Evolutionary conservation across 2,113 vertebrate species (phyloP).

Genomic region (Danio rerio): DNA sequence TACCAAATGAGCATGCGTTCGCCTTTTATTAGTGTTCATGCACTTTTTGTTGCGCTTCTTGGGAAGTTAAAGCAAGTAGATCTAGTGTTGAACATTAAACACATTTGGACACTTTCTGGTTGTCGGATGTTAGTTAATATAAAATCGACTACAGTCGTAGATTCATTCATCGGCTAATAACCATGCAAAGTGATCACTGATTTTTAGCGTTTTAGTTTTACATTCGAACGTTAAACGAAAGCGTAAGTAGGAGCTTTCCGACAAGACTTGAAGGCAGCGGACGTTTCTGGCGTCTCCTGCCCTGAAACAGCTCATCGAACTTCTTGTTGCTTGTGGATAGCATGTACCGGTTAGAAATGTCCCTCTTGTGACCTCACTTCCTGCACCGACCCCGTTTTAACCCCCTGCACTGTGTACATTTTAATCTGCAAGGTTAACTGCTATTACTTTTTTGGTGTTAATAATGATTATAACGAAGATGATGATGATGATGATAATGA

Average conservation of each 20-base stretch:
- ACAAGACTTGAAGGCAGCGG: constrained; percentile 27
- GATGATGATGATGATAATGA: constrained; percentile 71
- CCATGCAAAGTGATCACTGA: no score
- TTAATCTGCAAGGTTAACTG: constrained; percentile 80
- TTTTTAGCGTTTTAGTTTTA: no score
- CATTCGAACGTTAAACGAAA: no score
- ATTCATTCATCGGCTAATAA: not conserved
- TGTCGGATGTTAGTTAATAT: not conserved
- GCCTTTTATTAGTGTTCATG: no score
- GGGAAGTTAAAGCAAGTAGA: not conserved
- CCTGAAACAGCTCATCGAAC: constrained; percentile 66
- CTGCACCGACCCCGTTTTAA: constrained; percentile 36
- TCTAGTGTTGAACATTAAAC: not conserved
- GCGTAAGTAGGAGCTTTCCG: constrained; percentile 1
- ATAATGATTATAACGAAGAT: constrained; percentile 76
- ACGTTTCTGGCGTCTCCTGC: constrained; percentile 62
- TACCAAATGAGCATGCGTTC: constrained; percentile 4
- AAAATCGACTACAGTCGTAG: not conserved
- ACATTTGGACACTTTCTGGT: constrained; percentile 2
- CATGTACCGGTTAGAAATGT: constrained; percentile 84
- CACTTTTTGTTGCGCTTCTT: not conserved
- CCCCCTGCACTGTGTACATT: constrained; percentile 78
- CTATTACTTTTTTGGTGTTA: constrained; percentile 82
- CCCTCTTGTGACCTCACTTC: constrained; percentile 77
- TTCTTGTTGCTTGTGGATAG: constrained; percentile 83